Evolutionary conservation across 2,113 vertebrate species (phyloP).

Genomic region (Aegypius monachus): DNA sequence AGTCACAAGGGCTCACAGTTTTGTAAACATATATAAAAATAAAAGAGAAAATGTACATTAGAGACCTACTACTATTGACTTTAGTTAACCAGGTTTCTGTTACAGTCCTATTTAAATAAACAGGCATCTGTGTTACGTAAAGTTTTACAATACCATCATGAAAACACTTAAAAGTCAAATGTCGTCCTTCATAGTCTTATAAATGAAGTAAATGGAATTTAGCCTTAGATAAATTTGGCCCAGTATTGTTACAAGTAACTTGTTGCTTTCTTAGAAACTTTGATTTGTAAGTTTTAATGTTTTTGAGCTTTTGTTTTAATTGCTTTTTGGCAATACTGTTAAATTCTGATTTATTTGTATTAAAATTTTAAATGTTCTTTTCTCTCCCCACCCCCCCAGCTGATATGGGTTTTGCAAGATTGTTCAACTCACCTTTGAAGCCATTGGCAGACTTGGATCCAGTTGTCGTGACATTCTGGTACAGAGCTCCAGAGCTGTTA

Average conservation of each 20-base stretch:
- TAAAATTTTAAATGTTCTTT: neutral
- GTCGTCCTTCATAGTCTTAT: neutral
- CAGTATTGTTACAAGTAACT: neutral
- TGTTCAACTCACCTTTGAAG: conserved; percentile 90
- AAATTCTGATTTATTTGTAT: neutral
- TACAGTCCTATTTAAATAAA: neutral
- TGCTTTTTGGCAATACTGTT: neutral
- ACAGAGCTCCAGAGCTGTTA: conserved; percentile 90
- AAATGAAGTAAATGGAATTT: neutral
- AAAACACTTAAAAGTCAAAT: neutral
- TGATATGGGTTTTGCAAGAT: conserved; percentile 91
- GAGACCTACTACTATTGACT: neutral
- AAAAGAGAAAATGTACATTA: neutral
- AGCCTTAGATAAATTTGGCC: neutral
- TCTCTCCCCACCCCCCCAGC: conserved; percentile 55
- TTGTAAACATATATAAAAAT: neutral
- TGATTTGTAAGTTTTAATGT: neutral
- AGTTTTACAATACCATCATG: neutral
- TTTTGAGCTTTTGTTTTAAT: neutral
- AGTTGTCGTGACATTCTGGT: conserved; percentile 92
- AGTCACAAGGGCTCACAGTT: neutral
- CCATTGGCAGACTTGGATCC: conserved; percentile 90
- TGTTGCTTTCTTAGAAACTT: neutral
- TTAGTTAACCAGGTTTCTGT: neutral
- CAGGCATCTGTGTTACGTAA: neutral